Evolutionary conservation across 2,888 invertebrate species (phyloP).

Genomic region (Hyposoter dolosus): DNA sequence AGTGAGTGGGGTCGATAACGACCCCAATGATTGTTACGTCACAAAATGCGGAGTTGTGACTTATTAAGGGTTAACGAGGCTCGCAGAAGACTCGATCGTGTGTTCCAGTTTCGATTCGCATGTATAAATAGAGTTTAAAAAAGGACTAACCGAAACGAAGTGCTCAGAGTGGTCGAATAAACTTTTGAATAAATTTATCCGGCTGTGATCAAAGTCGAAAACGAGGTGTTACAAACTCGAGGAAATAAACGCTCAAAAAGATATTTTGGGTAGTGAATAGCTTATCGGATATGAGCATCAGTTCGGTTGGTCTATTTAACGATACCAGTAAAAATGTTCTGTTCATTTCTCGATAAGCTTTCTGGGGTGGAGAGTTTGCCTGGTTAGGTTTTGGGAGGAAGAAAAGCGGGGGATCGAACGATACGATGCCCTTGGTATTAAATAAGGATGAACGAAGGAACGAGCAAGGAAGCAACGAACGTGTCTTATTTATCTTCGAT

Average conservation of each 20-base stretch:
- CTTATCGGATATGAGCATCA: conserved; percentile 42
- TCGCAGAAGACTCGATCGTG: not conserved
- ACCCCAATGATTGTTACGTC: too few species aligned
- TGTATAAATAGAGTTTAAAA: too few species aligned
- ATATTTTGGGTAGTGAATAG: conserved; percentile 22
- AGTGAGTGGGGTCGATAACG: too few species aligned
- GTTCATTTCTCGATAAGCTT: conserved; percentile 39
- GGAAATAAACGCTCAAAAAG: conserved; percentile 25
- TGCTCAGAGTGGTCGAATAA: not conserved
- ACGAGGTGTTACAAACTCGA: conserved; percentile 19
- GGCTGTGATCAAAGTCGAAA: not conserved
- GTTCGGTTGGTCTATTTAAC: conserved; percentile 39
- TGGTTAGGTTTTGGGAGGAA: conserved; percentile 20
- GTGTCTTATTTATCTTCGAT: not conserved
- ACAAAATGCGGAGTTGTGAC: too few species aligned
- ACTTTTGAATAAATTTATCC: conserved; percentile 21
- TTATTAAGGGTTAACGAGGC: not conserved
- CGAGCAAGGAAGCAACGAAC: not conserved
- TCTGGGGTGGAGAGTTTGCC: conserved; percentile 5
- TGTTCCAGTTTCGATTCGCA: not conserved
- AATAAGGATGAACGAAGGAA: not conserved
- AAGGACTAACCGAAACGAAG: too few species aligned
- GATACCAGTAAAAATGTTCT: conserved; percentile 35
- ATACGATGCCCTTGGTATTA: not conserved
- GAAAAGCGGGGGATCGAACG: not conserved